phyloP scores from a whole-genome alignment of 2,888 invertebrate species.

The Girardia tigrina region DNA sequence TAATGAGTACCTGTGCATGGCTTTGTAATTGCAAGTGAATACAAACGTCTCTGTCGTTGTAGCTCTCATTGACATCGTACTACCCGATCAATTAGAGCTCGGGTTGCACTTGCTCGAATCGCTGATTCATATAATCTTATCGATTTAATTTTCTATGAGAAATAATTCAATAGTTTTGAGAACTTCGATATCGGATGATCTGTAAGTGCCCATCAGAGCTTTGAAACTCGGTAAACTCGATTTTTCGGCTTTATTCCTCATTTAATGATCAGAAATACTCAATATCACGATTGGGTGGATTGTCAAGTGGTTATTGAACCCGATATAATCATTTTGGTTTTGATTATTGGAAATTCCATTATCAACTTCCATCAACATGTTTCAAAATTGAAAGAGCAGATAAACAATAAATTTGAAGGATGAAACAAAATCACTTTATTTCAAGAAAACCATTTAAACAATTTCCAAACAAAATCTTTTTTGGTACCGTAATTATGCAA shows the following conservation, averaged over 20 bases:
- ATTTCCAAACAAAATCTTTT: too few species aligned
- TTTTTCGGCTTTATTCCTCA: background rate
- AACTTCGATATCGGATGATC: background rate
- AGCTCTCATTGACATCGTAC: conserved; percentile 5
- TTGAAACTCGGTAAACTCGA: background rate
- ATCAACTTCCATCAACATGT: background rate
- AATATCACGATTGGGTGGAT: background rate
- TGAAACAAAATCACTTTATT: too few species aligned
- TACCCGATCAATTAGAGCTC: background rate
- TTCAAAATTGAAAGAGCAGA: too few species aligned
- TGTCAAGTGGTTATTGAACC: background rate
- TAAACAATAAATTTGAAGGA: too few species aligned
- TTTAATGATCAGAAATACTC: conserved; percentile 19
- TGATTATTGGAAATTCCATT: background rate
- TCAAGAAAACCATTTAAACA: too few species aligned
- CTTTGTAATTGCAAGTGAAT: background rate
- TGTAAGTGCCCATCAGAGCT: background rate
- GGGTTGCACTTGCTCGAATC: conserved; percentile 5
- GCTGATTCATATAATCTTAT: conserved; percentile 15
- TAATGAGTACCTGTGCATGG: conserved; percentile 19
- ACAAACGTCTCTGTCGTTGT: background rate
- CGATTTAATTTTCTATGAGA: background rate
- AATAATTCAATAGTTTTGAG: conserved; percentile 9
- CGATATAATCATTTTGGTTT: background rate
- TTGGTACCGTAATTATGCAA: too few species aligned